A percentile compares a stretch with the other conserved stretches of the same genome.
Conservation (phyloP, 2,888 invertebrate species). For the Tachystola acroxantha region DNA sequence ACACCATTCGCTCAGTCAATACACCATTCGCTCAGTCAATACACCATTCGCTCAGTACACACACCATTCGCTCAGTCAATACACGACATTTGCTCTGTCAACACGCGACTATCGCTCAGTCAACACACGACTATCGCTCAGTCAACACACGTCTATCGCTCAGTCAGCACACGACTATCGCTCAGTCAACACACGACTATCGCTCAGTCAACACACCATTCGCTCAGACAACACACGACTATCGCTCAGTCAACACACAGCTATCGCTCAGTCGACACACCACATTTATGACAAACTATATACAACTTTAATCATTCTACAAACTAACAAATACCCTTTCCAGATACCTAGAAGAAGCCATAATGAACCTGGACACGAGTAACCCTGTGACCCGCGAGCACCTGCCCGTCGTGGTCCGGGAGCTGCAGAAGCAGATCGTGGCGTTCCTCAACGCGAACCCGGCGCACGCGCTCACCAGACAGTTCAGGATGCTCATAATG, state of each 20-base stretch:
- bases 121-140: no score
- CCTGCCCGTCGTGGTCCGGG: constrained; percentile 86
- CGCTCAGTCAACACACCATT: no score
- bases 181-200: no score
- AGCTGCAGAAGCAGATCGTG: constrained; percentile 86
- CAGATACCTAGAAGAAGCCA: constrained; percentile 92
- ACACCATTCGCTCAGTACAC: no score
- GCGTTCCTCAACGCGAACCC: constrained; percentile 83
- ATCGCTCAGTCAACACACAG: not conserved
- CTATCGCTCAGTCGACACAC: no score
- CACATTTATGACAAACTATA: no score
- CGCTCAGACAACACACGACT: not conserved
- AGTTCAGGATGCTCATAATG: constrained; percentile 85
- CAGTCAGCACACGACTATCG: not conserved
- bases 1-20: not conserved
- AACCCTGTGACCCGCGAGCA: constrained; percentile 91
- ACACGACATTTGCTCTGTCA: no score
- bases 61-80: no score
- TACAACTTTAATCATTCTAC: no score
- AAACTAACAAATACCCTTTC: constrained; percentile 10
- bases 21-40: not conserved
- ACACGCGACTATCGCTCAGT: no score
- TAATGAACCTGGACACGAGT: constrained; percentile 87
- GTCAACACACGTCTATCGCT: not conserved
- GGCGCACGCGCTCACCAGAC: constrained; percentile 79